Percentiles rank a stretch among this genome's conserved stretches.
phyloP scores from a whole-genome alignment of 2,888 invertebrate genomes.

The Parnassius glacialis region DNA sequence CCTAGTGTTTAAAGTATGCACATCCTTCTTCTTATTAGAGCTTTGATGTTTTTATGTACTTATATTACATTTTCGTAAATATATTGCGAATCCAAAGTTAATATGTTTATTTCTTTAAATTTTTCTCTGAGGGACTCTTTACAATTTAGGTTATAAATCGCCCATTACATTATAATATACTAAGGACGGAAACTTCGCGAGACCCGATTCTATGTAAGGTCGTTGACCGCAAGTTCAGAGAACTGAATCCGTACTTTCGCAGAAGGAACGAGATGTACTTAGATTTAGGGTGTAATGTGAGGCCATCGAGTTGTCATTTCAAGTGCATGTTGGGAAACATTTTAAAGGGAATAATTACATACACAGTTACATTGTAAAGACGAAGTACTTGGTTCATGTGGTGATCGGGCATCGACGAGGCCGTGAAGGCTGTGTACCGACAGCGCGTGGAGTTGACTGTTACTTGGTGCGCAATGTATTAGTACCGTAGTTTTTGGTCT shows the following conservation, averaged over 20 bases:
- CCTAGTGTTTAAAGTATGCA: too few relatives aligned
- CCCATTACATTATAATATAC: too few relatives aligned
- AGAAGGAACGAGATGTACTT: constrained; percentile 27
- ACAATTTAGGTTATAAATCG: too few relatives aligned
- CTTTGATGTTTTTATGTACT: too few relatives aligned
- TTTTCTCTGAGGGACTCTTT: too few relatives aligned
- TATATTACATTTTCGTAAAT: too few relatives aligned
- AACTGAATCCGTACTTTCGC: constrained; percentile 9
- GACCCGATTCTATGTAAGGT: too few relatives aligned
- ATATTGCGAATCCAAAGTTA: too few relatives aligned
- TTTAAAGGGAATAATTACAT: constrained; percentile 16
- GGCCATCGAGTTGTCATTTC: constrained; percentile 31
- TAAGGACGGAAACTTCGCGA: too few relatives aligned
- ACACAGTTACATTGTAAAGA: constrained; percentile 30
- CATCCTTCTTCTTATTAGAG: too few relatives aligned
- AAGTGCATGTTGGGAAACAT: not conserved
- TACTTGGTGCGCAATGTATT: constrained; percentile 19
- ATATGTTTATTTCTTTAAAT: too few relatives aligned
- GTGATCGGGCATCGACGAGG: constrained; percentile 32
- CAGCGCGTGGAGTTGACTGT: constrained; percentile 6
- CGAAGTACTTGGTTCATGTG: constrained; percentile 33
- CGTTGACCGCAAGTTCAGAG: too few relatives aligned
- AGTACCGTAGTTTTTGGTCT: not conserved
- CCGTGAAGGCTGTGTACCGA: constrained; percentile 24
- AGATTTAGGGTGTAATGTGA: constrained; percentile 27